Evolutionary conservation across 2,797 vertebrate genomes (phyloP).

Genomic region (Scolopax bukidnonensis): DNA sequence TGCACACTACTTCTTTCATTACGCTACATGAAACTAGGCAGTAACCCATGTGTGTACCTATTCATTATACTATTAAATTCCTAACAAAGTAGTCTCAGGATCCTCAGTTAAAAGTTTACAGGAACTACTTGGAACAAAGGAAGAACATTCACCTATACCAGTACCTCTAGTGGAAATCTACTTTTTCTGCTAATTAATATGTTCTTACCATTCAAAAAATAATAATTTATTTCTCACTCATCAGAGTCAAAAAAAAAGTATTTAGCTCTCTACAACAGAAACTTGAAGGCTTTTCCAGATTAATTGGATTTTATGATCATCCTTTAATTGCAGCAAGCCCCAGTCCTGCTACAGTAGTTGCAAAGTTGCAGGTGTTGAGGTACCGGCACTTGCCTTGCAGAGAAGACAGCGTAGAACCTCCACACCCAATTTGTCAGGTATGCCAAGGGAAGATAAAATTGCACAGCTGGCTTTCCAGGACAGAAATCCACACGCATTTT

Average conservation of each 20-base stretch:
- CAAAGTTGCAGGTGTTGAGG: not conserved
- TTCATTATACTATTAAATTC: not conserved
- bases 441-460: not conserved
- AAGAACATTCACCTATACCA: not conserved
- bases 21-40: not conserved
- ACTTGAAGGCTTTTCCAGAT: not conserved
- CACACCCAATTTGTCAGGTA: not conserved
- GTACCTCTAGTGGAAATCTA: not conserved
- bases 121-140: not conserved
- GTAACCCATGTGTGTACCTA: not conserved
- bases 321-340: not conserved
- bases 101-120: not conserved
- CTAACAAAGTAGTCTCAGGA: not conserved
- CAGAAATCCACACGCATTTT: not conserved
- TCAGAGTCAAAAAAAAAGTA: not conserved
- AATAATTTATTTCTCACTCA: not conserved
- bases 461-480: not conserved
- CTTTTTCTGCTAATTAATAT: not conserved
- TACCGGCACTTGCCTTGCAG: not conserved
- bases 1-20: not conserved
- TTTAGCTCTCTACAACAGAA: not conserved
- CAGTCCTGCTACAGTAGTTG: not conserved
- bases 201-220: not conserved
- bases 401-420: not conserved
- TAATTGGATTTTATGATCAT: not conserved